A percentile compares a stretch with the other conserved stretches of the same genome.
Conservation (phyloP, 2,113 vertebrate genomes). For the Periophthalmus modestus region DNA sequence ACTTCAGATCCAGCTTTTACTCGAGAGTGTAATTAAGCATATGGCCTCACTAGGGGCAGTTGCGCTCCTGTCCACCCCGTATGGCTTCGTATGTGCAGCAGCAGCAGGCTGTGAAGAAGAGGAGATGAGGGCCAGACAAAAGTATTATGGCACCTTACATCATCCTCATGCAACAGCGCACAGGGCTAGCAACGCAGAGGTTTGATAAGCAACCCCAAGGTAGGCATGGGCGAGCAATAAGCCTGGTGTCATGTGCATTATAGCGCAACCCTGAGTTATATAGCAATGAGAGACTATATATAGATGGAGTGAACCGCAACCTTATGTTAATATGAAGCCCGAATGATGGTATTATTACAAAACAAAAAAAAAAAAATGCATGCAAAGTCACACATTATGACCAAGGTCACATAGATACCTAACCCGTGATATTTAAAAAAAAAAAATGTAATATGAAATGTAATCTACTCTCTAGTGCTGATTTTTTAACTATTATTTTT, state of each 20-base stretch:
- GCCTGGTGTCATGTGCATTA: constrained; percentile 34
- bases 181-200: constrained; percentile 74
- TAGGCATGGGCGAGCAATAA: constrained; percentile 42
- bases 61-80: constrained; percentile 57
- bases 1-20: background rate
- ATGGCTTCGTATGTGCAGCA: constrained; percentile 69
- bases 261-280: background rate
- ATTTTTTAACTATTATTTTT: too few species aligned
- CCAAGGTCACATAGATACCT: too few species aligned
- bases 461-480: too few species aligned
- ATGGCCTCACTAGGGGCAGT: constrained; percentile 16
- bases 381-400: background rate
- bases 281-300: background rate
- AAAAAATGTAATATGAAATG: too few species aligned
- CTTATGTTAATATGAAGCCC: background rate
- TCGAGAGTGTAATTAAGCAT: too few species aligned
- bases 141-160: constrained; percentile 71
- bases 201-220: constrained; percentile 66
- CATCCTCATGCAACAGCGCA: constrained; percentile 66
- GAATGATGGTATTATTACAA: background rate
- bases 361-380: background rate
- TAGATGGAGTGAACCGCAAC: background rate
- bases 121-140: constrained; percentile 27
- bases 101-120: constrained; percentile 36
- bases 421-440: too few species aligned